Evolutionary conservation across 2,797 vertebrate genomes (phyloP), one percentile per base, ranked within the genome.

Genomic region (Muraenolepis orangiensis): DNA sequence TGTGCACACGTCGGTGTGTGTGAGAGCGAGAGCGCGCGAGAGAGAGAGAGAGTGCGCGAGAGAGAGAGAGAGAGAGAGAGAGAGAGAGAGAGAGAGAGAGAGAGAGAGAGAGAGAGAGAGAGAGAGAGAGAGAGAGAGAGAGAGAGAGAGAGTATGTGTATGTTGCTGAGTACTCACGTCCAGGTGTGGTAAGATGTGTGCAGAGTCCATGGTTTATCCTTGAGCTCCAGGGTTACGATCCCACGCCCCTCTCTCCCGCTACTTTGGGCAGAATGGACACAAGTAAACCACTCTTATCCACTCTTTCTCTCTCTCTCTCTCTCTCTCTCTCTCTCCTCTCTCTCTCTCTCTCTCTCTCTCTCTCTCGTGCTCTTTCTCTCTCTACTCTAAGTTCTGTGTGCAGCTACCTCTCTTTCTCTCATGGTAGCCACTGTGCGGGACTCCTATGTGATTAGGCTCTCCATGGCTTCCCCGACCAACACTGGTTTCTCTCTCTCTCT

Each of bases 151-250:
- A 31, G n/a, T n/a, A n/a, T n/a, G n/a, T n/a, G n/a, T n/a, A n/a
- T n/a, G n/a, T n/a, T 78, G 71, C 87, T 84, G 71, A 51, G 81
- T 93, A 94, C 94, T 94, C 87, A 94, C 93, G 85, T 93, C 93
- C 93, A 94, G 92, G 91, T 91, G 90, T 91, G 85, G 88, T 90
- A 87, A 87, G 90, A 89, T 91, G 87, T 93, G 92, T 91, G 87
- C 92, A 94, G 93, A 93, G 92, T 94, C 93, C 94, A 95, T 95
- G 93, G 92, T 89, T 94, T 94, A 90, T 93, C 91, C 91, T 93
- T 93, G 87, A 92, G 92, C 92, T 94, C 94, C 93, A 94, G 93
- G 85, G 93, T 95, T 94, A 93, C 89, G 89, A 90, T 92, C 90
- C 92, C 91, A 88, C 86, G 86, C 85, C 90, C 92, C 91, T 87